Percentiles rank a stretch among this genome's conserved stretches.
Conservation (phyloP, 2,113 vertebrate genomes). For the Parus major region DNA sequence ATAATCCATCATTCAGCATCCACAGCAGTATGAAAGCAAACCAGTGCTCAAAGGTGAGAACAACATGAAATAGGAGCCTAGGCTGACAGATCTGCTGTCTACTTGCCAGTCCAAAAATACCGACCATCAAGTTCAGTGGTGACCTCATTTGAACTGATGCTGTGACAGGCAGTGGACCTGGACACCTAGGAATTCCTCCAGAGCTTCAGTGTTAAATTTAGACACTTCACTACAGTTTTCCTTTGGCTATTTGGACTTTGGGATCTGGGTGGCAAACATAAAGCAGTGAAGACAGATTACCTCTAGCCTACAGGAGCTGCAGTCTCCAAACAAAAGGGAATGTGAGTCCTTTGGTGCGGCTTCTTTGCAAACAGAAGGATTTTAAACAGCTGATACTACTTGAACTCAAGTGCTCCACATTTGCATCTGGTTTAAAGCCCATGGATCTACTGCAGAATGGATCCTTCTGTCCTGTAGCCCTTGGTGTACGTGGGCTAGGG, state of each 20-base stretch:
- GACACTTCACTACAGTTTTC: not conserved
- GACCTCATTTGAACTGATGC: not conserved
- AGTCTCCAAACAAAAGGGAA: not conserved
- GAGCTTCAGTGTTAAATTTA: not conserved
- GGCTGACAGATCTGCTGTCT: not conserved
- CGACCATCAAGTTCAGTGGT: not conserved
- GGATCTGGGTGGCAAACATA: not conserved
- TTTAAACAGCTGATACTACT: not conserved
- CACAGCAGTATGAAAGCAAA: not conserved
- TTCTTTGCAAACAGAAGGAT: not conserved
- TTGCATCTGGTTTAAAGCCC: accelerated
- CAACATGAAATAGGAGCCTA: not conserved
- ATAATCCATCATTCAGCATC: not conserved
- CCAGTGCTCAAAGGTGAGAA: not conserved
- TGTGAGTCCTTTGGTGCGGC: not conserved
- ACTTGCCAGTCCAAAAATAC: not conserved
- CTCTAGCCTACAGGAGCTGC: not conserved
- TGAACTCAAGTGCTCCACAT: not conserved
- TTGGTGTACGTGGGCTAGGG: not conserved
- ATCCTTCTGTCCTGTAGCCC: not conserved
- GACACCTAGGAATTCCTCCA: not conserved
- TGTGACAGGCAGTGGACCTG: not conserved
- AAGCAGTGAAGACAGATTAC: not conserved
- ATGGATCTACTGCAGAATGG: not conserved
- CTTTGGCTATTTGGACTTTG: not conserved